Evolutionary conservation across 1,140 invertebrate species (phyloP), one percentile per base, ranked within the genome.

Genomic region (Conus betulinus): DNA sequence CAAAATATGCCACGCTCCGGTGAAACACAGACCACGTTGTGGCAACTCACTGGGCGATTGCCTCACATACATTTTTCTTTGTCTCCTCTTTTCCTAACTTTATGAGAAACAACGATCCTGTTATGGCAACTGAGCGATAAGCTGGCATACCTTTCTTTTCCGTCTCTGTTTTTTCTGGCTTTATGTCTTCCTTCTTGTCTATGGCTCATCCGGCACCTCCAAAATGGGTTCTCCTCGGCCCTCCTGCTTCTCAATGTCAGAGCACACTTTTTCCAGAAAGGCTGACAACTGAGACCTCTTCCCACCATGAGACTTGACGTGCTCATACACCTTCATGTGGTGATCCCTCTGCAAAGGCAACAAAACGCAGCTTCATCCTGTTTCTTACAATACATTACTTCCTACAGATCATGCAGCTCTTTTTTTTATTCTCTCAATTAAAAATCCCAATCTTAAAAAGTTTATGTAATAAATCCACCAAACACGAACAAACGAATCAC

Each of bases 281-380:
- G 87, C 88, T 55, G 86, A 91, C 51, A 91, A 74, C 52, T 92
- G 91, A 0, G 92, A 92, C 76, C 92, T 93, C 83, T 92, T 93
- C 20, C 87, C 90, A 20, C 87, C 89, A 78, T 87, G 89, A 15
- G 83, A 74, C 25, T 57, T 89, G 74, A 92, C 57, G 71, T 91
- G 90, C 5, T 88, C 52, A 52, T 91, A 90, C 4, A 88, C 88
- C 5, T 87, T 63, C 23, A 87, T 71, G 55, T 91, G 84, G 55
- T 91, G 81, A 10, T 88, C 84, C 89, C 91, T 90, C 92, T 93
- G 90, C 11, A 85, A 87, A 89, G 84, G 27, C 82, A 25, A 83
- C 60, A 84, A 51, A 74, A 53, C 39, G 51, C 20, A 84, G 13
- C 13, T 57, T 84, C 39, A 20, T 13, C n/a, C 10, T 11, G 3